phyloP scores from a whole-genome alignment of 2,888 invertebrate genomes.

The Cerceris ruficornis region DNA sequence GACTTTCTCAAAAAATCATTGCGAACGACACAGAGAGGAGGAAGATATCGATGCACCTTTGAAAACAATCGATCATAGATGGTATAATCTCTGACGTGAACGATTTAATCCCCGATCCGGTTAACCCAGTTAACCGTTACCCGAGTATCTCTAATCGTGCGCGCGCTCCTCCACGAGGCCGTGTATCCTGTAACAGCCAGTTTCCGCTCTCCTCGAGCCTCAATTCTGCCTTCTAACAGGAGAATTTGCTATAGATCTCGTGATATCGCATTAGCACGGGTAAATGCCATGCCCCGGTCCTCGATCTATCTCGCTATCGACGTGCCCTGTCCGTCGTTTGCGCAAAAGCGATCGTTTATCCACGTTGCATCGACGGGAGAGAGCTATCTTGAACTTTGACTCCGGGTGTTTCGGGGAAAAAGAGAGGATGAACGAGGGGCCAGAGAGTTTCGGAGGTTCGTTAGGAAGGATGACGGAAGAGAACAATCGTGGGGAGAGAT shows the following conservation, averaged over 20 bases:
- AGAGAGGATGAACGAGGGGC: background rate
- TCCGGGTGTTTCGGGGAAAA: background rate
- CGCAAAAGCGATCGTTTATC: background rate
- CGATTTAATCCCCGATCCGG: constrained; percentile 53
- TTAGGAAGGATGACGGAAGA: constrained; percentile 29
- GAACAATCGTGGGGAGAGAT: constrained; percentile 41
- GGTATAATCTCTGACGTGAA: constrained; percentile 42
- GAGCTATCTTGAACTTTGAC: background rate
- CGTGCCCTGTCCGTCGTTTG: background rate
- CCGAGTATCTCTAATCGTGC: constrained; percentile 13
- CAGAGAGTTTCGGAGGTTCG: constrained; percentile 24
- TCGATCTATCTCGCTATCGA: constrained; percentile 57
- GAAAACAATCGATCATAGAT: constrained; percentile 45
- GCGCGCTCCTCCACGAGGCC: constrained; percentile 10
- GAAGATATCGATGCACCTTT: constrained; percentile 19
- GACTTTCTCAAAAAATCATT: too few relatives aligned
- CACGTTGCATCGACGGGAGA: background rate
- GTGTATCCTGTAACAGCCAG: constrained; percentile 16
- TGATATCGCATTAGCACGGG: constrained; percentile 57
- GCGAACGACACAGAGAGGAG: background rate
- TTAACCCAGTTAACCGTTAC: constrained; percentile 44
- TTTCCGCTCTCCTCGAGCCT: constrained; percentile 27
- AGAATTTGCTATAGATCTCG: constrained; percentile 42
- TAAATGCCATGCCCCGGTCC: constrained; percentile 54
- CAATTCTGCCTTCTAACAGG: constrained; percentile 17